Evolutionary conservation across 2,888 invertebrate genomes (phyloP), one percentile per base, ranked within the genome.

Genomic region (Hydrotaea cyrtoneurina): DNA sequence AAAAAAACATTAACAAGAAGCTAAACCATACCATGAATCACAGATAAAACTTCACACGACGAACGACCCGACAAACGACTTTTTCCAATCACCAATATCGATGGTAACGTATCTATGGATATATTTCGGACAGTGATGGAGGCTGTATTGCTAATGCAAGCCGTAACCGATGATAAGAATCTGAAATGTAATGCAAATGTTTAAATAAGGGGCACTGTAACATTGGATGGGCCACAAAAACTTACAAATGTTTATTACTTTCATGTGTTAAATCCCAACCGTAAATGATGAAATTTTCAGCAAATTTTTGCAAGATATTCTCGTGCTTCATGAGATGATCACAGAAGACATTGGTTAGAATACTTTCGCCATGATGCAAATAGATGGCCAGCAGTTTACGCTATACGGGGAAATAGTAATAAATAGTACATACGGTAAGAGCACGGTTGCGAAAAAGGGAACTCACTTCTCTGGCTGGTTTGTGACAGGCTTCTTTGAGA

Each of bases 241-340:
- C 89, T 93, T 91, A 97, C 97, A 96, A 95, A 89, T 94, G 94
- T 91, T 96, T 95, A 92, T 99, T 99, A 87, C 96, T 95, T 86
- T 97, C 96, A 88, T 95, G 95, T 11, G 99, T 98, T 87, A 99
- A 94, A 93, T 99, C 99, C 99, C 99, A 99, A 82, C 98, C 98
- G 95, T 98, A 99, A 1, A 98, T 94, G 64, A 99, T 94, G 92
- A 98, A 99, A 93, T 98, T 98, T 80, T 95, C 95, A 79, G 96
- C 95, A 66, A 99, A 94, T 83, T 97, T 96, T 91, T 97, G 96
- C 89, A 98, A 95, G 73, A 99, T 96, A 19, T 97, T 96, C 90
- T 98, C 98, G 89, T 96, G 96, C 92, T 98, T 98, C 87, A 99
- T 93, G 83, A 98, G 94, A 92, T 98, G 97, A 79, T 98, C 97